Base-by-base conservation (phyloP, 2,113 vertebrate species). In the Onychorhynchus coronatus region DNA sequence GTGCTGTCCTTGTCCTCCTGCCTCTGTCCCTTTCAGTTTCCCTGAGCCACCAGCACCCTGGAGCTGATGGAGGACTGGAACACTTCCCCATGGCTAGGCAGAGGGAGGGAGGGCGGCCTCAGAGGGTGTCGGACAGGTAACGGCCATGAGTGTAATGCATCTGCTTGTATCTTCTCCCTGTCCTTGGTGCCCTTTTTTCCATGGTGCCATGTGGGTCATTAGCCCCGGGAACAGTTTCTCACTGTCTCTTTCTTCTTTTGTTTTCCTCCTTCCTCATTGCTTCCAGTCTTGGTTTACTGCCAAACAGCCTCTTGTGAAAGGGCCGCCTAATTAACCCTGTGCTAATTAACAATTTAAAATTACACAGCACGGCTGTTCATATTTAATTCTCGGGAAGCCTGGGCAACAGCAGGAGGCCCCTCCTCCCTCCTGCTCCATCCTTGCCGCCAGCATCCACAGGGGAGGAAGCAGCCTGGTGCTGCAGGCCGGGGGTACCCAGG, bases 261-360 rank as follows among this genome's bases (percentile, higher is more conserved):
- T 97, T 98, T 98, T 97, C 95, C 93, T 95, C 92, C 93, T 96
- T 97, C 95, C 91, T 97, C 96, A 97, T 98, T 97, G 97, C 98
- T 98, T 97, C 95, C 92, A 95, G 96, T 97, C 97, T 98, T 98
- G 98, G 98, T 98, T 98, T 98, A 95, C 98, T 98, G 98, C 98
- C 98, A 98, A 98, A 97, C 97, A 98, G 96, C 96, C 98, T 98
- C 98, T 98, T 98, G 98, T 98, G 98, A 98, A 98, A 98, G 98
- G 98, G 98, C 98, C 92, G 98, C 98, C 98, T 99, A 99, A 99
- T 99, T 99, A 99, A 99, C 99, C 99, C 98, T 97, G 98, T 98
- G 98, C 99, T 99, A 99, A 99, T 99, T 99, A 99, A 99, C 99
- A 99, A 98, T 99, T 99, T 99, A 98, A 99, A 99, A 99, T 99